These are phyloP conservation scores for Cydia fagiglandana DNA, from an alignment of 1,140 invertebrate species.

Conservation along the genomic window DNA sequence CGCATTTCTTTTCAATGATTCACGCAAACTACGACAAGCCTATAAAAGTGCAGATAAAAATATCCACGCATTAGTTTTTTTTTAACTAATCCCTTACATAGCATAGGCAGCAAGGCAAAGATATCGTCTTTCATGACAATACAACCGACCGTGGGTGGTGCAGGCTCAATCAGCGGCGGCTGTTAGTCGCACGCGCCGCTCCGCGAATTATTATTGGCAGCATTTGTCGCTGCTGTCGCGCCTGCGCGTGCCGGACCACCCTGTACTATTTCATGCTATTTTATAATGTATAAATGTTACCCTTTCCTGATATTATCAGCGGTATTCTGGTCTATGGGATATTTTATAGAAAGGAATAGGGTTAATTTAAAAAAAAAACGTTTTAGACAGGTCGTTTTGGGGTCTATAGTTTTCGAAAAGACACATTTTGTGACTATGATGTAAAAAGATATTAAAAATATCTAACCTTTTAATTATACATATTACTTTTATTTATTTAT, in stretches of 20 bases:
- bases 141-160: constrained; percentile 64
- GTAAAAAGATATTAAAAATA: no score
- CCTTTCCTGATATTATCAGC: background rate
- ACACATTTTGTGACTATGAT: no score
- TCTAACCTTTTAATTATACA: no score
- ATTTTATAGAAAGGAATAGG: background rate
- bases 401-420: no score
- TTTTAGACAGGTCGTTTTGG: no score
- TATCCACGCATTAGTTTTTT: background rate
- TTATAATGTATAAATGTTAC: background rate
- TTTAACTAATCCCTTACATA: background rate
- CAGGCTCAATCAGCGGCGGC: constrained; percentile 65
- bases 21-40: background rate
- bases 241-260: constrained; percentile 45
- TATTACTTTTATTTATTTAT: no score
- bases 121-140: constrained; percentile 40
- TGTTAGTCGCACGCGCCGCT: constrained; percentile 65
- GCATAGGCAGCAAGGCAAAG: constrained; percentile 11
- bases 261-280: background rate
- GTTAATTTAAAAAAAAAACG: background rate
- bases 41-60: background rate
- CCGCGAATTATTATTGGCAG: constrained; percentile 63
- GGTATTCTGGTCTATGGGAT: background rate
- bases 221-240: constrained; percentile 58
- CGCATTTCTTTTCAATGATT: background rate